Percentiles rank a stretch among this genome's conserved stretches.
These are phyloP conservation scores for Piezodorus guildinii DNA, from an alignment of 1,140 invertebrate species.

Conservation along the genomic window DNA sequence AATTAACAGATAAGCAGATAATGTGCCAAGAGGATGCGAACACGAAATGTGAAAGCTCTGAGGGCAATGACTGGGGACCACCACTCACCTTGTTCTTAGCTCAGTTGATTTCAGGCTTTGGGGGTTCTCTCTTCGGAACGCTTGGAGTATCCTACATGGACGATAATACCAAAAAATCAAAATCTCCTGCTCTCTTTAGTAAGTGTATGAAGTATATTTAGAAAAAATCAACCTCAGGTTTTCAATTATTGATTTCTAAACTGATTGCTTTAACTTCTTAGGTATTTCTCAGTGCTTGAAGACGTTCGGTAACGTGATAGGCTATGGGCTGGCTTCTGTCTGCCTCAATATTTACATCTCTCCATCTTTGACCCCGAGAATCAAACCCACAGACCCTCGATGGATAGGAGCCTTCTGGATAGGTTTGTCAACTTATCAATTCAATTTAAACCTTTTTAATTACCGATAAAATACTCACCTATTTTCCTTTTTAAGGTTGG, in stretches of 20 bases:
- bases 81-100: constrained; percentile 42
- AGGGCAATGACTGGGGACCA: constrained; percentile 36
- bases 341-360: constrained; percentile 57
- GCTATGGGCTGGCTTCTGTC: constrained; percentile 55
- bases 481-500: constrained; percentile 43
- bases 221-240: no score
- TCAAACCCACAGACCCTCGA: constrained; percentile 52
- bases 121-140: constrained; percentile 47
- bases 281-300: constrained; percentile 55
- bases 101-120: constrained; percentile 46
- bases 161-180: constrained; percentile 47
- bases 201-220: no score
- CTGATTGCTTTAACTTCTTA: constrained; percentile 28
- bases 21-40: constrained; percentile 29
- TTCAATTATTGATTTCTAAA: no score
- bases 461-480: no score
- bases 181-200: constrained; percentile 41
- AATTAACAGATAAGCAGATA: not conserved
- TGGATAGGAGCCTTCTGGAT: constrained; percentile 75
- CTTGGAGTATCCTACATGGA: constrained; percentile 54
- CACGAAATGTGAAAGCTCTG: constrained; percentile 30
- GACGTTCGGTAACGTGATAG: constrained; percentile 58
- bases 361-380: constrained; percentile 52
- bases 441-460: no score
- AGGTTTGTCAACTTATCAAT: constrained; percentile 34